Conservation (phyloP, 2,113 vertebrate genomes). For the Leptobrachium leishanense region DNA sequence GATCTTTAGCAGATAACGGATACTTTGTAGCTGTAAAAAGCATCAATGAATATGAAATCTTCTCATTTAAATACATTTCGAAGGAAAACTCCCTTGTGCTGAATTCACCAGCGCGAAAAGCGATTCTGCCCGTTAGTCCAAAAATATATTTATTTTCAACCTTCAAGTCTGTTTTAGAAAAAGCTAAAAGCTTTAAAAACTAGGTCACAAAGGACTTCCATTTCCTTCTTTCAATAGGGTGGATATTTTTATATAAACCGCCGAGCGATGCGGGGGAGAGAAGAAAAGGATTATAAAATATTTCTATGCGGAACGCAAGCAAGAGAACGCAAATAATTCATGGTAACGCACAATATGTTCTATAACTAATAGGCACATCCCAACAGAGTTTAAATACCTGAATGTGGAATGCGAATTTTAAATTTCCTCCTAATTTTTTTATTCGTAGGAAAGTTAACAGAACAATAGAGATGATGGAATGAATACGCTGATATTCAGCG, state of each 20-base stretch:
- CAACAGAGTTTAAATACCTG: too few species aligned
- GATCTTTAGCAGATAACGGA: neutral
- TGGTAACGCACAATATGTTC: neutral
- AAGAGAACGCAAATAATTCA: neutral
- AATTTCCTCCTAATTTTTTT: too few species aligned
- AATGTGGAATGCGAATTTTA: too few species aligned
- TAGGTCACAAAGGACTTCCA: slow-evolving; percentile 37
- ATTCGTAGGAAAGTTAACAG: too few species aligned
- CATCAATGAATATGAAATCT: neutral
- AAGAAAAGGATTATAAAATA: slow-evolving; percentile 21
- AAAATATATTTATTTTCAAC: slow-evolving; percentile 25
- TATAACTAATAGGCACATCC: too few species aligned
- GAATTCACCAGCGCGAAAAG: neutral
- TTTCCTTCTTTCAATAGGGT: slow-evolving; percentile 22
- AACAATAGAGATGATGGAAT: too few species aligned
- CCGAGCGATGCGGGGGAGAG: slow-evolving; percentile 14
- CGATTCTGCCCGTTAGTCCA: neutral
- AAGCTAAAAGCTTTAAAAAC: slow-evolving; percentile 29
- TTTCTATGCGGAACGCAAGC: slow-evolving; percentile 23
- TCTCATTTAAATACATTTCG: slow-evolving; percentile 13
- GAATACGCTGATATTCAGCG: too few species aligned
- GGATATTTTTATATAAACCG: slow-evolving; percentile 21
- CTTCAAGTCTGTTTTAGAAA: slow-evolving; percentile 14
- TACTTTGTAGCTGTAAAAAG: neutral
- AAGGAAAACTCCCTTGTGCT: slow-evolving; percentile 3